phyloP scores from a whole-genome alignment of 2,797 vertebrate genomes.

The Chrosomus eos region DNA sequence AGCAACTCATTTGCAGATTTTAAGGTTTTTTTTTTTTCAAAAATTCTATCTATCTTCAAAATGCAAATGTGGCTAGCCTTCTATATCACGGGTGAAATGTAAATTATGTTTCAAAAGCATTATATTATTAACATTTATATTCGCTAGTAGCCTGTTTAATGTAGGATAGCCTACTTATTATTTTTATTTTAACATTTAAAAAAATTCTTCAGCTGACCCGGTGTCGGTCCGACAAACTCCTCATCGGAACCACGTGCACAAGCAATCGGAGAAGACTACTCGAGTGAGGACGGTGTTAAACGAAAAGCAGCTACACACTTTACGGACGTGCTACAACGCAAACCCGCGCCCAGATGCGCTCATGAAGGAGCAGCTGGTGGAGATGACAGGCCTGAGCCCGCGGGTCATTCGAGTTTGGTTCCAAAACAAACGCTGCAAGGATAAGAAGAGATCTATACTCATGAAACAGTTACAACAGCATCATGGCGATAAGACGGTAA shows the following conservation, averaged over 20 bases:
- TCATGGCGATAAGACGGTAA: constrained; percentile 91
- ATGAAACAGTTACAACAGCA: constrained; percentile 96
- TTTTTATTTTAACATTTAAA: neutral
- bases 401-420: constrained; percentile 97
- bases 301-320: constrained; percentile 96
- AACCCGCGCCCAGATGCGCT: constrained; percentile 95
- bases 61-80: too few species aligned
- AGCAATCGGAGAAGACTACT: constrained; percentile 92
- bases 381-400: constrained; percentile 97
- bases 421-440: constrained; percentile 98
- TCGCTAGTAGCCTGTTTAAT: neutral
- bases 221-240: constrained; percentile 84
- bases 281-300: constrained; percentile 93
- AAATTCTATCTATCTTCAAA: neutral
- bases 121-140: neutral
- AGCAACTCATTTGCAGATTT: neutral
- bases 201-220: constrained; percentile 68
- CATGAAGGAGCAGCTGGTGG: constrained; percentile 98
- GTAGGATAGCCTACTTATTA: neutral
- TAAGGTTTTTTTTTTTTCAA: too few species aligned
- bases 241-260: constrained; percentile 87
- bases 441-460: constrained; percentile 92
- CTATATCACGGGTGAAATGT: neutral
- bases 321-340: constrained; percentile 95
- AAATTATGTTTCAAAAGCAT: neutral